These are phyloP conservation scores for Cryptus viduatorius DNA, from an alignment of 2,888 invertebrate genomes.

Conservation along the genomic window DNA sequence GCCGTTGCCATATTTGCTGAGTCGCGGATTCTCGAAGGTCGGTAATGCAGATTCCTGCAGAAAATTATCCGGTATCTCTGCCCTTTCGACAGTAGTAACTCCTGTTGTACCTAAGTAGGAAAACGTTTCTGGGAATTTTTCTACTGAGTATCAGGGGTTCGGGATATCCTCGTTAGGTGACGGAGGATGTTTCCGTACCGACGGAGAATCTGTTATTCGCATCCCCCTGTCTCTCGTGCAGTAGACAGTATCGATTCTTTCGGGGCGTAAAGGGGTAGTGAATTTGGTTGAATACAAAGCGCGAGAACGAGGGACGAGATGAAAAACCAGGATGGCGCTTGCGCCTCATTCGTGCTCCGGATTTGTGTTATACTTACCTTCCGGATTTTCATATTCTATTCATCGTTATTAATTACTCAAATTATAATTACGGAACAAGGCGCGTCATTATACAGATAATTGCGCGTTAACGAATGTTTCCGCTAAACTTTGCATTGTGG, in stretches of 20 bases:
- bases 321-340: neutral
- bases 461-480: neutral
- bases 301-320: neutral
- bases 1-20: conserved; percentile 14
- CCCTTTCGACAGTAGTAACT: neutral
- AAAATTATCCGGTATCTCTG: neutral
- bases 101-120: neutral
- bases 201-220: conserved; percentile 29
- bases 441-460: conserved; percentile 2
- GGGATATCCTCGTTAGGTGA: conserved; percentile 30
- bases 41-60: conserved; percentile 55
- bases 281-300: conserved; percentile 4
- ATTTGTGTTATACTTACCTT: conserved; percentile 6
- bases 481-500: neutral
- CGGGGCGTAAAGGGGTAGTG: neutral
- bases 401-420: conserved; percentile 29
- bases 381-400: conserved; percentile 9
- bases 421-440: neutral
- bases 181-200: conserved; percentile 42
- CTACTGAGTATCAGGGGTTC: neutral
- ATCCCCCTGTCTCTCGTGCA: neutral
- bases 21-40: conserved; percentile 12
- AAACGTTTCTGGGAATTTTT: conserved; percentile 9
- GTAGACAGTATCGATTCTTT: conserved; percentile 48
- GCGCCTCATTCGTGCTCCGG: conserved; percentile 2